Evolutionary conservation across 2,888 invertebrate species (phyloP), one percentile per base, ranked within the genome.

Genomic region (Zaprionus lineosus): DNA sequence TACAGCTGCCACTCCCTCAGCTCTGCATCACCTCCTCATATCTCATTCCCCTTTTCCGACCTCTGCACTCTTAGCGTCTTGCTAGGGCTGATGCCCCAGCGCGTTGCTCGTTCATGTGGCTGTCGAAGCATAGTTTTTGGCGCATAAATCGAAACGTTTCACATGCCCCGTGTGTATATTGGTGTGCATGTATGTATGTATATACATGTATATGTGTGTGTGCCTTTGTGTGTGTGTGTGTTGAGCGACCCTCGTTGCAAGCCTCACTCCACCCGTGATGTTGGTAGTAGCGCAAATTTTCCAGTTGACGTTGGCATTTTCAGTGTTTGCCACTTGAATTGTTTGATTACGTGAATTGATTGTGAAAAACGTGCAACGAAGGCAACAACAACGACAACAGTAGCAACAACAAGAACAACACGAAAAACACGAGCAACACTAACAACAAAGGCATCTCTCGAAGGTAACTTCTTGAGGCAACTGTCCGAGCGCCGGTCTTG

Each of bases 251-350:
- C 15, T 26, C 29, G 6, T 21, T 34, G 15, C n/a, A 19, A n/a
- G n/a, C 2, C 24, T 4, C 7, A 16, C 18, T 39, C 18, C 19
- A 18, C 16, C 12, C 28, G 26, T 24, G 53, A 40, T 76, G 61
- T 40, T 73, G 67, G 48, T 56, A 61, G 72, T 74, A 70, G 86
- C 78, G 84, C 75, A 78, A 73, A 78, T 84, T 83, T 81, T 87
- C 83, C 84, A 77, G 88, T 86, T 87, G 86, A 88, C 88, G 87
- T 87, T 87, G 85, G 86, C 88, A 86, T 73, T 84, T 87, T 87
- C 87, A 75, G 86, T 87, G 87, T 88, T 88, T 87, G 79, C 88
- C 86, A 88, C 88, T 88, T 86, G 84, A 88, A 87, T 88, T 88
- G 88, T 88, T 87, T 88, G 88, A 87, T 87, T 88, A 88, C 87